Evolutionary conservation across 2,113 vertebrate species (phyloP).

Genomic region (Semnornis frantzii): DNA sequence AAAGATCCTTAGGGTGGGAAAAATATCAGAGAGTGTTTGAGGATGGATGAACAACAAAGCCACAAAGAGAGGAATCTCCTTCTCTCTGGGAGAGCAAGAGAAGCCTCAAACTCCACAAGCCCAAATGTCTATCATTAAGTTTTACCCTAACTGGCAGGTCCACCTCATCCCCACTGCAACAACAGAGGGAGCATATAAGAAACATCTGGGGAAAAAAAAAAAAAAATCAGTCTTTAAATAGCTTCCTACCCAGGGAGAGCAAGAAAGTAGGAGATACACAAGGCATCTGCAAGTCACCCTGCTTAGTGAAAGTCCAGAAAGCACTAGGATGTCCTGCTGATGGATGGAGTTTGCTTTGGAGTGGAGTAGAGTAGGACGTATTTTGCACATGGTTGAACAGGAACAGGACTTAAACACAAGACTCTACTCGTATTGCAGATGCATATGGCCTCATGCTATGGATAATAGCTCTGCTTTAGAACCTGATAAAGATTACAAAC

Average conservation of each 20-base stretch:
- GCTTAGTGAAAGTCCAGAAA: neutral
- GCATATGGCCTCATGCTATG: fast-evolving
- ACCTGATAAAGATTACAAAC: neutral
- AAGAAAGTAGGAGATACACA: neutral
- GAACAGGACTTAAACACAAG: neutral
- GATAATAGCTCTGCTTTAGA: neutral
- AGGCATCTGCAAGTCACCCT: neutral
- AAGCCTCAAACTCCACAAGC: neutral
- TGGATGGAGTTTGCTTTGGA: neutral
- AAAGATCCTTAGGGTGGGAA: neutral
- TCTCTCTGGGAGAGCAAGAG: neutral
- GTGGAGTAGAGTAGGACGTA: neutral
- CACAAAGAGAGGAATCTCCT: neutral
- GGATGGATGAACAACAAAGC: neutral
- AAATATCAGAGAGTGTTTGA: neutral
- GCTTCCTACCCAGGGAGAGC: neutral
- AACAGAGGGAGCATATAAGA: neutral
- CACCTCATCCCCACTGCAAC: fast-evolving
- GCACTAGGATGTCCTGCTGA: neutral
- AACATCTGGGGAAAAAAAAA: too few relatives aligned
- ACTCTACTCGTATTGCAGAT: neutral
- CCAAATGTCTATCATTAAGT: neutral
- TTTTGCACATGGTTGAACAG: neutral
- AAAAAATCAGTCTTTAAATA: neutral
- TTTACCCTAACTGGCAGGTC: too few relatives aligned